Base-by-base conservation (phyloP, 2,113 vertebrate genomes). In the Sigmodon hispidus region DNA sequence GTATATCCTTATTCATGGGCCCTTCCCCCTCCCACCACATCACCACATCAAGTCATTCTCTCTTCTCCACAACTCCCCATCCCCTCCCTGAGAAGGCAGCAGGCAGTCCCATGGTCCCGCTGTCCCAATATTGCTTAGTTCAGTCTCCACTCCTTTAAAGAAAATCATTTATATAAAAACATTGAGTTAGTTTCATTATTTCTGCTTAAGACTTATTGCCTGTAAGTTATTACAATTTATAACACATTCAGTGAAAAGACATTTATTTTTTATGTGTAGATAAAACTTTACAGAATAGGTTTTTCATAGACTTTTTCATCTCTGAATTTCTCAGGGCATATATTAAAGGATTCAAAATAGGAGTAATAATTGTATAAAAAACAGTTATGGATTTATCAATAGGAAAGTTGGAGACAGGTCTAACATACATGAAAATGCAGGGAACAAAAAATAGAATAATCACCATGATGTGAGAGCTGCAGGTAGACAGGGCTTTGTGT, bases 331-430 rank as follows among this genome's bases (percentile, higher is more conserved):
- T 69, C 36, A 87, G 55, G 34, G 85, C 22, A 70, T 87, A 87
- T 52, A 87, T 87, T 29, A 87, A 87, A 70, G 85, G 85, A 36
- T 87, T 87, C 48, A 87, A 55, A 52, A 87, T 87, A 15, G 85
- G 85, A 70, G 65, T 87, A 4, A 70, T n/a, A 55, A 87, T 36
- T 70, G 48, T 87, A 70, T 87, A 87, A 70, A 87, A 87, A 52
- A 87, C 65, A 87, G 85, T 52, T 52, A 87, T 55, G 22, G 34
- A 87, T 70, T 87, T 87, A 29, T 87, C 85, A 70, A 87, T 87
- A 40, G 85, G 22, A 70, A 87, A 87, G 48, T 87, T 87, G 22
- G n/a, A 52, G 55, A 87, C 65, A 40, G 85, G 85, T 55, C 85
- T 69, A 9, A 9, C 85, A 55, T 87, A 87, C 65, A 87, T 87